A percentile compares a stretch with the other conserved stretches of the same genome.
These are phyloP conservation scores for Bilobella aurantiaca DNA, from an alignment of 1,140 invertebrate genomes.

Conservation along the genomic window DNA sequence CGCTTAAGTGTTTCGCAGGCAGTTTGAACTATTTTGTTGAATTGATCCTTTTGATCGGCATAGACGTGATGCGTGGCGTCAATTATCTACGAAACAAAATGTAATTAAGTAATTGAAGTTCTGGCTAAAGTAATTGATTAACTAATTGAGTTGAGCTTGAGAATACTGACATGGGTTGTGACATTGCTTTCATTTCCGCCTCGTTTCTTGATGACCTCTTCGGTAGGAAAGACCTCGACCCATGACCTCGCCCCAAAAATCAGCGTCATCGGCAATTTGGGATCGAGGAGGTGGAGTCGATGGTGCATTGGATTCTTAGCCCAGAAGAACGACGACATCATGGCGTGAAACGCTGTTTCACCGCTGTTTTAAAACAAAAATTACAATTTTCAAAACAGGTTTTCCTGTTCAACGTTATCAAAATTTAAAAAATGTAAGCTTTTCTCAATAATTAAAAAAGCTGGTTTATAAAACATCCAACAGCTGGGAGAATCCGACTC, in stretches of 20 bases:
- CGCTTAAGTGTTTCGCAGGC: conserved; percentile 32
- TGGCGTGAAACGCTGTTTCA: conserved; percentile 79
- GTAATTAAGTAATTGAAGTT: neutral
- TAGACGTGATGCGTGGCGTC: conserved; percentile 92
- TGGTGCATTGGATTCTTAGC: conserved; percentile 86
- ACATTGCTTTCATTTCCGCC: conserved; percentile 61
- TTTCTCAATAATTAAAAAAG: neutral
- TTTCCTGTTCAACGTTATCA: too few relatives aligned
- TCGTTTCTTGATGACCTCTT: conserved; percentile 60
- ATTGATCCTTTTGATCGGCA: conserved; percentile 75
- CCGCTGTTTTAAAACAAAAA: conserved; percentile 60
- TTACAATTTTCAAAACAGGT: too few relatives aligned
- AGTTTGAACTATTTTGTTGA: conserved; percentile 70
- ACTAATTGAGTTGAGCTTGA: neutral
- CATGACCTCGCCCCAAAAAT: conserved; percentile 85
- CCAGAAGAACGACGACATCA: conserved; percentile 86
- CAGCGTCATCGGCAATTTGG: conserved; percentile 72
- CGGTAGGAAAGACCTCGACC: conserved; percentile 74
- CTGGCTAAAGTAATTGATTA: neutral
- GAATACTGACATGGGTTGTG: conserved; percentile 61
- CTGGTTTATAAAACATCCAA: neutral
- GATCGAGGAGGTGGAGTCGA: conserved; percentile 56
- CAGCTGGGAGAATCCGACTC: neutral
- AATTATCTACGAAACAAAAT: conserved; percentile 55
- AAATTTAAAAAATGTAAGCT: too few relatives aligned